A percentile compares a stretch with the other conserved stretches of the same genome.
phyloP scores from a whole-genome alignment of 1,140 invertebrate species.

The Camponotus vicinus region DNA sequence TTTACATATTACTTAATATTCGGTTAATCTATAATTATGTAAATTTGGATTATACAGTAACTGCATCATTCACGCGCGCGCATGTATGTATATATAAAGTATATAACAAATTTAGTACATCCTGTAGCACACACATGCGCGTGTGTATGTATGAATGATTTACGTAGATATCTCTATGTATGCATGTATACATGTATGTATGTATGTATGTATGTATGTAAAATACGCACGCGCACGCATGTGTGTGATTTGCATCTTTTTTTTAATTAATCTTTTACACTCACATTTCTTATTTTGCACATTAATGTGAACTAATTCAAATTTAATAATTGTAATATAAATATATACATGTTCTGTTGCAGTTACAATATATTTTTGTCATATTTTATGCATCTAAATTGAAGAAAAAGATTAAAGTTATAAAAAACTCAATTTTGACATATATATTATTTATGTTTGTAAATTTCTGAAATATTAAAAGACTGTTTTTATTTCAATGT shows the following conservation, averaged over 20 bases:
- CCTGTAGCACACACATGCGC: too few species aligned
- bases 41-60: background rate
- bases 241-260: background rate
- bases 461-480: conserved; percentile 21
- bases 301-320: background rate
- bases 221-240: background rate
- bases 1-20: conserved; percentile 34
- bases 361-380: conserved; percentile 23
- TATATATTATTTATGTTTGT: conserved; percentile 22
- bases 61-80: too few species aligned
- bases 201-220: too few species aligned
- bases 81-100: too few species aligned
- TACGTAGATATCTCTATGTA: too few species aligned
- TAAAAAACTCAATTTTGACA: background rate
- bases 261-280: conserved; percentile 43
- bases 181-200: too few species aligned
- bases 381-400: background rate
- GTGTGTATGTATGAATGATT: too few species aligned
- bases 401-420: background rate
- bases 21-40: conserved; percentile 24
- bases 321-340: background rate
- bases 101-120: too few species aligned
- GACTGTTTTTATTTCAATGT: conserved; percentile 49
- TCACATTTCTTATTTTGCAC: conserved; percentile 12
- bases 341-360: background rate